Conservation (phyloP, 1,140 invertebrate species). For the Trachymyrmex cornetzi region DNA sequence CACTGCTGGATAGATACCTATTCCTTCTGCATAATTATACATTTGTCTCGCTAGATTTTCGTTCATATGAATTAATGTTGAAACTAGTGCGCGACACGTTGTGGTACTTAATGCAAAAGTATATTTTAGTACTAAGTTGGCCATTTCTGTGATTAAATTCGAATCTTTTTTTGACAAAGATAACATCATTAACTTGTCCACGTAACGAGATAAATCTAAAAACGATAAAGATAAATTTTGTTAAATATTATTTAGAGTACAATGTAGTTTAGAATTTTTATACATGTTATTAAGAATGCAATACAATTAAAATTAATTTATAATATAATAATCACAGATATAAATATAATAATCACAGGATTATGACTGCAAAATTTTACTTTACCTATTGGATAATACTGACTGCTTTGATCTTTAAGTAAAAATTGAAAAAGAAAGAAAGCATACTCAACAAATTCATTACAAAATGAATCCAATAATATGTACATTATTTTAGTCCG, state of each 20-base stretch:
- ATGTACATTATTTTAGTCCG: conserved; percentile 63
- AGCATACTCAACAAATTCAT: conserved; percentile 67
- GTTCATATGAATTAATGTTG: conserved; percentile 68
- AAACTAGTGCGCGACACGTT: conserved; percentile 71
- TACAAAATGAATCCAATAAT: conserved; percentile 73
- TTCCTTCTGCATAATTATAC: conserved; percentile 70
- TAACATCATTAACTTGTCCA: conserved; percentile 65
- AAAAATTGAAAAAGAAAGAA: conserved; percentile 74
- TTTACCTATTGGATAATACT: conserved; percentile 77
- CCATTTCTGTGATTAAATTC: conserved; percentile 57
- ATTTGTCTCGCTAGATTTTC: conserved; percentile 70
- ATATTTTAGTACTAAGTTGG: conserved; percentile 65
- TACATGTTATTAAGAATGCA: not conserved
- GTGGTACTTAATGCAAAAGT: conserved; percentile 61
- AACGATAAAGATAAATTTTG: conserved; percentile 20
- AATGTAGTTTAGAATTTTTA: not conserved
- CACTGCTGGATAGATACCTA: conserved; percentile 74
- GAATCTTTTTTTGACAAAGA: conserved; percentile 42
- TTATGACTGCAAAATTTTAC: conserved; percentile 2
- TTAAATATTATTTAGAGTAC: not conserved
- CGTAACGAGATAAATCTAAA: conserved; percentile 71
- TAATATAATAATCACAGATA: not conserved
- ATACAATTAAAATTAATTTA: not conserved
- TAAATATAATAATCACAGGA: conserved; percentile 19
- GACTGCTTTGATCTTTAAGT: conserved; percentile 72